Percentiles rank a stretch among this genome's conserved stretches.
Evolutionary conservation across 2,797 vertebrate genomes (phyloP).

Genomic region (Kryptolebias ocellatus): DNA sequence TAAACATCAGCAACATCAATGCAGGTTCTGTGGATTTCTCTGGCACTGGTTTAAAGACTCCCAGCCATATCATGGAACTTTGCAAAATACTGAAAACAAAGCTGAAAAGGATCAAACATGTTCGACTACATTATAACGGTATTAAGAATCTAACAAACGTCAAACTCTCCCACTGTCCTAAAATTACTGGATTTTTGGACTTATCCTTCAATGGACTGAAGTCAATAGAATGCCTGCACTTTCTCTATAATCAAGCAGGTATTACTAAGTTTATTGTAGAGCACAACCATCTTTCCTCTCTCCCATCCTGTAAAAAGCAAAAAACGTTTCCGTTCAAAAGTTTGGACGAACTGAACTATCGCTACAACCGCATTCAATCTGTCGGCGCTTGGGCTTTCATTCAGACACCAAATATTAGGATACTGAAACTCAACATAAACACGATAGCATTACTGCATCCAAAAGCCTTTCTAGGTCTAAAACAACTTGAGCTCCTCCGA

Average conservation of each 20-base stretch:
- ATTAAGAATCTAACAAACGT: conserved; percentile 33
- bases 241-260: conserved; percentile 61
- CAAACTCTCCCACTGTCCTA: conserved; percentile 65
- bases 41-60: conserved; percentile 59
- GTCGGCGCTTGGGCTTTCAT: conserved; percentile 70
- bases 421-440: conserved; percentile 85
- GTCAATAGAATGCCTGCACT: conserved; percentile 49
- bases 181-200: conserved; percentile 62
- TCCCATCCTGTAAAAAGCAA: conserved; percentile 43
- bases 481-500: conserved; percentile 74
- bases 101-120: conserved; percentile 14
- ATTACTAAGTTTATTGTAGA: conserved; percentile 63
- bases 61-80: conserved; percentile 34
- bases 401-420: conserved; percentile 66
- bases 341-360: conserved; percentile 68
- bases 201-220: conserved; percentile 71
- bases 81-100: conserved; percentile 62
- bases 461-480: conserved; percentile 74
- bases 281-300: conserved; percentile 66
- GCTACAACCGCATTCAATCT: conserved; percentile 80
- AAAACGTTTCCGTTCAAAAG: background rate
- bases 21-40: conserved; percentile 73
- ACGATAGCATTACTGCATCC: conserved; percentile 77
- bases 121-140: conserved; percentile 61
- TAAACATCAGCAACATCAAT: conserved; percentile 67